Evolutionary conservation across 1,140 invertebrate genomes (phyloP), one percentile per base, ranked within the genome.

Genomic region (Aphelinus atriplicis): DNA sequence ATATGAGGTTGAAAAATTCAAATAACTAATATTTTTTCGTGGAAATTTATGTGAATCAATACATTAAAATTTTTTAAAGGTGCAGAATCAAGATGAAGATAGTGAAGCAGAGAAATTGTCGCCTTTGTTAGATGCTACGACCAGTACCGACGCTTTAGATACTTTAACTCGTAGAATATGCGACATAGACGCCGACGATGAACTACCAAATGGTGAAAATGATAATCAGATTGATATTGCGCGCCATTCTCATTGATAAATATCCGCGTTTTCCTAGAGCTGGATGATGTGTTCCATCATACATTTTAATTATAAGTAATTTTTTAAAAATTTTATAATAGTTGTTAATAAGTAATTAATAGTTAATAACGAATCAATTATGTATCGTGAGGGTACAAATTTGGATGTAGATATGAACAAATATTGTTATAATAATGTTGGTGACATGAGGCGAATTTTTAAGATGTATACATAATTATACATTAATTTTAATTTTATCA

Each of bases 101-200:
- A 95, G 94, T 80, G 94, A 95, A 84, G 92, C 92, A 46, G 94
- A 95, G 83, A 92, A 94, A 80, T 84, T 95, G 43, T 95, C 94
- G 51, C 94, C 94, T 3, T 84, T 95, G 3, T 87, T 95, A 4
- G 91, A 92, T 56, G 89, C 90, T 2, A 84, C 84, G 26, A 85
- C 85, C 1, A 85, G 86, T 62, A 90, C 89, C 7, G 90, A 87
- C 75, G 80, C 81, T 70, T 68, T 84, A 2, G 82, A 87, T 69
- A 72, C 79, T 53, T 81, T 84, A 67, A 80, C 73, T 72, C 82
- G 78, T 47, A 81, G 77, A 75, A 85, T 86, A 67, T 83, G 84
- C 71, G 86, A 87, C 47, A 82, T 84, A 42, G 84, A 86, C 56
- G 79, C 82, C 26, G 86, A 88, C 51, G 86, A 87, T 43, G 86